phyloP scores from a whole-genome alignment of 2,797 vertebrate species.

The Cacajao melanocephalus region DNA sequence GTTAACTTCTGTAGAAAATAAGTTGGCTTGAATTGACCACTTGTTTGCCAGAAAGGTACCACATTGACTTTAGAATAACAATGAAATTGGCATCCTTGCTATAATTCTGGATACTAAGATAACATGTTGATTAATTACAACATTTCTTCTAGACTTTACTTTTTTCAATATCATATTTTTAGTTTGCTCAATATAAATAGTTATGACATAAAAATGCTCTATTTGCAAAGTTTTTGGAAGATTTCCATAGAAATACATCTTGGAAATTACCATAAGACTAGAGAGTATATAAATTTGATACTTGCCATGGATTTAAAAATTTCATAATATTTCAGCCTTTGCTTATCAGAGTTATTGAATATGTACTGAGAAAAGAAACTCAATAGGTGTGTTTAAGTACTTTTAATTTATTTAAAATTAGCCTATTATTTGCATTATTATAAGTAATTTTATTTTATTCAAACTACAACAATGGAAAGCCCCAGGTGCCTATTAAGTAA shows the following conservation, averaged over 20 bases:
- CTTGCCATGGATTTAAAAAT: neutral
- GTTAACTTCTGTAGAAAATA: neutral
- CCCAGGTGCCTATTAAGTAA: conserved; percentile 29
- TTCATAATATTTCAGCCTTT: neutral
- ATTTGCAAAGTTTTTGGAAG: neutral
- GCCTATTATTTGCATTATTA: conserved; percentile 25
- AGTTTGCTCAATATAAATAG: neutral
- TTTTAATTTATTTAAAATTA: conserved; percentile 56
- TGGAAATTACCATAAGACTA: neutral
- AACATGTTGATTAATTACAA: neutral
- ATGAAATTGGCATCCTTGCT: neutral
- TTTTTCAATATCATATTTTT: neutral
- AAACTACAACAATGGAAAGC: conserved; percentile 25
- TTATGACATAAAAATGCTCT: neutral
- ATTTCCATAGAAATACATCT: neutral
- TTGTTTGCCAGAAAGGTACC: neutral
- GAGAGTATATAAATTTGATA: neutral
- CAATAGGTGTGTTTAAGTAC: neutral
- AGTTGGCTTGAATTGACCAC: neutral
- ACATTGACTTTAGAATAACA: neutral
- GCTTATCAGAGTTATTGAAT: neutral
- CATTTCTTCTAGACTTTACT: neutral
- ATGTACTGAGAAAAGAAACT: conserved; percentile 56
- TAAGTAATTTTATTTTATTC: conserved; percentile 41
- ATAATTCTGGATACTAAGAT: neutral